Conservation (phyloP, 2,113 vertebrate genomes). For the Callospermophilus lateralis region DNA sequence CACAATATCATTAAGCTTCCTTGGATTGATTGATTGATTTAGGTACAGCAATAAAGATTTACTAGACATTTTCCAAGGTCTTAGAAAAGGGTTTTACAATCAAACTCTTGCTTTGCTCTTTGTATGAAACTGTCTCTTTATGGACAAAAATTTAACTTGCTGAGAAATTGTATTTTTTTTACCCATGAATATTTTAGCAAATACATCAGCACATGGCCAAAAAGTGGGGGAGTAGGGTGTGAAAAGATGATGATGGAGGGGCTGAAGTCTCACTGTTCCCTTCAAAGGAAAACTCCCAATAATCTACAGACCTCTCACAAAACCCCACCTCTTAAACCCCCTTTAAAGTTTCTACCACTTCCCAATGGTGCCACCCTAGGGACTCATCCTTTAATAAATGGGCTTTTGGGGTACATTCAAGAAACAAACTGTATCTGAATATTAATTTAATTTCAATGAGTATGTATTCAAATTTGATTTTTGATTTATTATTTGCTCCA, state of each 20-base stretch:
- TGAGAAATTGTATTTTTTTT: neutral
- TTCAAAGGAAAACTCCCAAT: neutral
- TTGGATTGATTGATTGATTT: neutral
- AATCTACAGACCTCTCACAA: neutral
- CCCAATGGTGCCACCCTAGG: too few relatives aligned
- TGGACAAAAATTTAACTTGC: neutral
- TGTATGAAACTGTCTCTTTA: neutral
- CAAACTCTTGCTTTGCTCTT: neutral
- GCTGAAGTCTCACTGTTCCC: fast-evolving
- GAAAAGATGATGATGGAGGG: neutral
- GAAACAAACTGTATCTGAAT: neutral
- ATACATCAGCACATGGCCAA: neutral
- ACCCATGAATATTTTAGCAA: neutral
- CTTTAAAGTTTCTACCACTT: neutral
- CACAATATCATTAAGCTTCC: neutral
- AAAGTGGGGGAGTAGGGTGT: neutral
- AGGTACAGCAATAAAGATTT: neutral
- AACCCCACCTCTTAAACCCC: too few relatives aligned
- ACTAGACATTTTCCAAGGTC: neutral
- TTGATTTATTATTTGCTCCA: neutral
- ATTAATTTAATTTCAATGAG: neutral
- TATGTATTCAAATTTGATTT: neutral
- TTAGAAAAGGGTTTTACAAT: neutral
- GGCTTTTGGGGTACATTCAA: neutral
- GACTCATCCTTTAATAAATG: too few relatives aligned